Conservation (phyloP, 2,113 vertebrate species). For the Gopherus flavomarginatus region DNA sequence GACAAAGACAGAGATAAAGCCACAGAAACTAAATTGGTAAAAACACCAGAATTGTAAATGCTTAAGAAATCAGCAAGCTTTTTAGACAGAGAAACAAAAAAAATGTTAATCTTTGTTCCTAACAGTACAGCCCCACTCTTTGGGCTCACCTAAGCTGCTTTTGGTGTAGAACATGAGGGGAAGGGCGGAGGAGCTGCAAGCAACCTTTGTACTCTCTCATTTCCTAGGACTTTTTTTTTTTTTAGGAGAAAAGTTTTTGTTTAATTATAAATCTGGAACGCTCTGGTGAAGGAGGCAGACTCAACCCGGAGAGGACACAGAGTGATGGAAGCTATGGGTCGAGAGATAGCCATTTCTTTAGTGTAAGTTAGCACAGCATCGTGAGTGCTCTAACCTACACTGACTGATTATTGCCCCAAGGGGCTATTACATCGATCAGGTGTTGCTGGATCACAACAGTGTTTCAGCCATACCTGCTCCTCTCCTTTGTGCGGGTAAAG, state of each 20-base stretch:
- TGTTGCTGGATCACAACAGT: rapidly evolving
- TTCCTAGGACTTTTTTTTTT: not conserved
- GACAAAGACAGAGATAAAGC: rapidly evolving
- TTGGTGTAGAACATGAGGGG: not conserved
- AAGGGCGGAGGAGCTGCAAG: not conserved
- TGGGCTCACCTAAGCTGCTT: not conserved
- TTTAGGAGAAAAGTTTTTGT: conserved; percentile 64
- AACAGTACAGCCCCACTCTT: rapidly evolving
- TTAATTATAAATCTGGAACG: conserved; percentile 42
- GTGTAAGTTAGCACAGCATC: not conserved
- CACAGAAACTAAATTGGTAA: not conserved
- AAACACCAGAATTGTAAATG: not conserved
- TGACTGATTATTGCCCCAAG: rapidly evolving
- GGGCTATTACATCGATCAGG: rapidly evolving
- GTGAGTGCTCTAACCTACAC: not conserved
- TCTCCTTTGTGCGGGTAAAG: not conserved
- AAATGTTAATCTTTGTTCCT: not conserved
- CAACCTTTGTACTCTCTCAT: rapidly evolving
- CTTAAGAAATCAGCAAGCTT: not conserved
- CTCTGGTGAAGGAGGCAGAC: conserved; percentile 1
- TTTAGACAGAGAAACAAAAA: not conserved
- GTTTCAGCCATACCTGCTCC: not conserved
- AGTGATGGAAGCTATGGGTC: conserved; percentile 9
- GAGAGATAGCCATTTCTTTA: rapidly evolving
- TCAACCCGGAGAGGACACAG: conserved; percentile 50